A percentile compares a stretch with the other conserved stretches of the same genome.
Conservation (phyloP, 2,113 vertebrate species). For the Arothron firmamentum region DNA sequence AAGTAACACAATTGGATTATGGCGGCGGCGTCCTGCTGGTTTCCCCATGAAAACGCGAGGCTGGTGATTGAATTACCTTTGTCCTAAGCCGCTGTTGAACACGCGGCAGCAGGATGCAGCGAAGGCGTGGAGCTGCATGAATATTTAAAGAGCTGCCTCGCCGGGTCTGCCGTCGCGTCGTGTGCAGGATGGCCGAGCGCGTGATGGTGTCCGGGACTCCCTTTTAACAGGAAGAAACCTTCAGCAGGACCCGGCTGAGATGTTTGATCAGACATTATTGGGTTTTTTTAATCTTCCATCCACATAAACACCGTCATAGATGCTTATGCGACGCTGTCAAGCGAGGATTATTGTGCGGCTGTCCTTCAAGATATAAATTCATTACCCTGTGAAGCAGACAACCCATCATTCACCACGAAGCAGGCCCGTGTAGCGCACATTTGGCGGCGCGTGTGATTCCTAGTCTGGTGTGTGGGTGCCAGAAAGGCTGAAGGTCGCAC, state of each 20-base stretch:
- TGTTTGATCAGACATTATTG: constrained; percentile 17
- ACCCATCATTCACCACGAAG: constrained; percentile 44
- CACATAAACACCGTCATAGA: neutral
- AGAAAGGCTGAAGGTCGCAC: constrained; percentile 51
- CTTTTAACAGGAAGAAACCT: too few relatives aligned
- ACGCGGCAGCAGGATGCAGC: constrained; percentile 8
- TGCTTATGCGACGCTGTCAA: constrained; percentile 20
- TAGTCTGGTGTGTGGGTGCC: constrained; percentile 31
- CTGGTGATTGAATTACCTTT: constrained; percentile 48
- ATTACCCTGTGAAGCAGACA: constrained; percentile 56
- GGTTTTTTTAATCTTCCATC: neutral
- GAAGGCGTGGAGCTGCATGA: constrained; percentile 15
- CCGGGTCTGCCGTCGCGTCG: neutral
- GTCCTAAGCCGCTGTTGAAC: constrained; percentile 27
- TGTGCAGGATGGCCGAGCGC: constrained; percentile 35
- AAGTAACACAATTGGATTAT: constrained; percentile 53
- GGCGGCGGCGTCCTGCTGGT: constrained; percentile 30
- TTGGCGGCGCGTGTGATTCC: constrained; percentile 15
- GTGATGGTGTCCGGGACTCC: constrained; percentile 10
- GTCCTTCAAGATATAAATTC: constrained; percentile 65
- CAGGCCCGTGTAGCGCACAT: constrained; percentile 20
- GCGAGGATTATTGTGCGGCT: constrained; percentile 17
- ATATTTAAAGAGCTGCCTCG: constrained; percentile 27
- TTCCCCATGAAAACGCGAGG: constrained; percentile 3
- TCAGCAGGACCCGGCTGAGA: neutral